These are phyloP conservation scores for Pao palembangensis DNA, from an alignment of 2,113 vertebrate genomes.

Conservation along the genomic window DNA sequence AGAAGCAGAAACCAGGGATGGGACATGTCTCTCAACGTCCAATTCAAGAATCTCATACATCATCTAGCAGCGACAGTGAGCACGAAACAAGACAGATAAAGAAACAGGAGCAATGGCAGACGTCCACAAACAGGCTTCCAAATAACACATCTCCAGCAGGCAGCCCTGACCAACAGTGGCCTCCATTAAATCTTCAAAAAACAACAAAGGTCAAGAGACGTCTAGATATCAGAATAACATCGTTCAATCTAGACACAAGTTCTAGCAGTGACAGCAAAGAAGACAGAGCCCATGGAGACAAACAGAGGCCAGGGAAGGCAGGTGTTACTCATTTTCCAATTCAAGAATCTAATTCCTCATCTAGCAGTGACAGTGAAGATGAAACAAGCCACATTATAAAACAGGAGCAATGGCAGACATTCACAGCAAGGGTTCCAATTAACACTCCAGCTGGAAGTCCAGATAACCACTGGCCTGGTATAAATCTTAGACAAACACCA, in stretches of 20 bases:
- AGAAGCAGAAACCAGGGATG: background rate
- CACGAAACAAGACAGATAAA: background rate
- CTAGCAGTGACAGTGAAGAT: constrained; percentile 27
- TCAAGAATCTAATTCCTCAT: constrained; percentile 13
- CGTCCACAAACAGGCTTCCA: background rate
- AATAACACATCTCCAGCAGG: too few relatives aligned
- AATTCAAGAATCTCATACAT: background rate
- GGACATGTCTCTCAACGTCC: background rate
- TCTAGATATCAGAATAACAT: constrained; percentile 27
- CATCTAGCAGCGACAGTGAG: constrained; percentile 8
- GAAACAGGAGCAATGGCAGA: background rate
- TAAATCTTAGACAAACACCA: background rate
- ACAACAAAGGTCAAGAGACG: constrained; percentile 6
- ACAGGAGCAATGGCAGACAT: background rate
- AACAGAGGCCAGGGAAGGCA: background rate
- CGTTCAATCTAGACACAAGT: constrained; percentile 4
- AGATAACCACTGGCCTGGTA: background rate
- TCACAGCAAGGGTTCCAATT: background rate
- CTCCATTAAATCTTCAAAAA: background rate
- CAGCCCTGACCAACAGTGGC: background rate
- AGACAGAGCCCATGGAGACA: constrained; percentile 1
- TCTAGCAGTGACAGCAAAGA: constrained; percentile 28
- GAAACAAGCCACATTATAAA: constrained; percentile 2
- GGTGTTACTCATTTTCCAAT: background rate
- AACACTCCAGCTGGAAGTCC: background rate